Base-by-base conservation (phyloP, 2,113 vertebrate genomes). In the Theristicus caerulescens region DNA sequence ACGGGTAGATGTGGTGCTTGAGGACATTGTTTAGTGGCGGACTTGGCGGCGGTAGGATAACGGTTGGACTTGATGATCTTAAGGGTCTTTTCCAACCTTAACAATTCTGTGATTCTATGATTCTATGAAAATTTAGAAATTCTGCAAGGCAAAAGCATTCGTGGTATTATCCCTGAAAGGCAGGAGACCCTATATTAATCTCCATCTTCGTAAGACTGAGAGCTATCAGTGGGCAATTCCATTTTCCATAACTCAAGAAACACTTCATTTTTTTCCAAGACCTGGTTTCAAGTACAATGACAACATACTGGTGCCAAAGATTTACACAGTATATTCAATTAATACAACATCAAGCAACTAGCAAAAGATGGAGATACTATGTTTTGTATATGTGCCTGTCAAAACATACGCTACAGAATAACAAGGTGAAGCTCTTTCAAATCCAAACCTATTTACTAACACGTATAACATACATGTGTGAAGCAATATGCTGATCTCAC, bases 381-480 rank as follows among this genome's bases (percentile, higher is more conserved):
- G 9, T 4, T 61, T 42, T 25, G 2, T 11, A 25, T 44, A 47
- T 5, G 22, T 14, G 21, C 31, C 49, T 73, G 26, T 49, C 54
- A 57, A 47, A 92, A 51, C 7, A 44, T 4, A 51, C 8, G 21
- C 24, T 19, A 31, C 13, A 11, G 10, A 47, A 69, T 0, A 25
- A 67, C 46, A 78, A 82, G 24, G 27, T 31, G 21, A 54, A 40
- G 15, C 4, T 51, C 65, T 55, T 90, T 87, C 25, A 90, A 32
- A 81, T n/a, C 13, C 31, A 76, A 42, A 26, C 6, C 42, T 61
- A 51, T n/a, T 47, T 61, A 38, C 17, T 32, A 65, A 77, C 57
- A 25, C 15, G 46, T 2, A 9, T 20, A 71, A 52, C 5, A 26
- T 24, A 24, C 1, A 7, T 1, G 2, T 32, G 16, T 38, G 74